Base-by-base conservation (phyloP, 2,113 vertebrate species). In the Saccopteryx bilineata region DNA sequence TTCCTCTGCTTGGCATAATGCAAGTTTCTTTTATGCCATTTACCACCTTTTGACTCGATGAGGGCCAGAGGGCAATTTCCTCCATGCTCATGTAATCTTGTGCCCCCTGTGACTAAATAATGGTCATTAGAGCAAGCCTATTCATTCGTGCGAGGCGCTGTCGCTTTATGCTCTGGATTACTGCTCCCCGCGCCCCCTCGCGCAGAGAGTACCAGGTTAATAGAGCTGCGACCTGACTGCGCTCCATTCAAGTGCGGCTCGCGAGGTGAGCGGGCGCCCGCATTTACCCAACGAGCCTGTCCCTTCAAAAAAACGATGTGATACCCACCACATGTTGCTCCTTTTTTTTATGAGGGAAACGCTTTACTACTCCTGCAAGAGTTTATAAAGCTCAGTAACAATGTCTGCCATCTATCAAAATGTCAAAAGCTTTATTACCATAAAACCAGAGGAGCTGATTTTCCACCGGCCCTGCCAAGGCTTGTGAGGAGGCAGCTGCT, bases 51-150 rank as follows among this genome's bases (percentile, higher is more conserved):
- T 97, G 97, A 98, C 97, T 98, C 93, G 87, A 97, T 98, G 98
- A 98, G 98, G 98, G 98, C 98, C 98, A 97, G 98, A 98, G 98
- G 98, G 98, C 98, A 98, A 98, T 99, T 99, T 99, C 98, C 98
- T 98, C 97, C 97, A 97, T 98, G 97, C 97, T 98, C 98, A 69
- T 98, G 97, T 98, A 98, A 98, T 98, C 98, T 98, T 66, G 95
- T 98, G 96, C 98, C 98, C 98, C 98, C 98, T 98, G 98, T 98
- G 98, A 98, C 98, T 98, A 98, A 99, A 98, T 98, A 98, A 98
- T 97, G 98, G 98, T 98, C 98, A 98, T 99, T 98, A 98, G 97
- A 98, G 97, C 98, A 94, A 97, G 97, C 92, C 94, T 98, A 91
- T 98, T 98, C 83, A 96, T 98, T 98, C 98, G 98, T 98, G 92